These are phyloP conservation scores for Nomada ferruginata DNA, from an alignment of 2,888 invertebrate genomes.

Conservation along the genomic window DNA sequence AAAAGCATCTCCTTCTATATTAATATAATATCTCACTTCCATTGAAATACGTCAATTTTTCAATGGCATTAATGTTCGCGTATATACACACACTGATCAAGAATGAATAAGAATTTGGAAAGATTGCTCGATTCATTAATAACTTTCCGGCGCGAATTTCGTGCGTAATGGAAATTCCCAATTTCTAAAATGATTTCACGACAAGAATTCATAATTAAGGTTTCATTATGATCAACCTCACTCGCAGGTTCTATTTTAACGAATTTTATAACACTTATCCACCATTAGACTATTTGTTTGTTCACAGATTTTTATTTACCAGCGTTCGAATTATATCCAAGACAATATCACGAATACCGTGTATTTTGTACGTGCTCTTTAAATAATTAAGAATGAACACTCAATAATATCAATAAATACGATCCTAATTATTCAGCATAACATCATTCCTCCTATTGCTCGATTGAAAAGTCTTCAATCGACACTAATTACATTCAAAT, in stretches of 20 bases:
- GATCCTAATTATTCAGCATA: neutral
- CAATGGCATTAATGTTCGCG: no score
- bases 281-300: neutral
- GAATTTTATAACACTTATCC: neutral
- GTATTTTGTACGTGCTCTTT: conserved; percentile 5
- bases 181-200: neutral
- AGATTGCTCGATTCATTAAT: no score
- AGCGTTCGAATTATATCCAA: neutral
- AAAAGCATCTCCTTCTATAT: no score
- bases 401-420: neutral
- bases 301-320: conserved; percentile 10
- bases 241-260: conserved; percentile 12
- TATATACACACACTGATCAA: no score
- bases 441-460: neutral
- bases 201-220: conserved; percentile 2
- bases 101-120: no score
- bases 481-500: neutral
- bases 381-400: neutral
- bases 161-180: no score
- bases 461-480: neutral
- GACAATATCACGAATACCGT: conserved; percentile 14
- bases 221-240: conserved; percentile 10
- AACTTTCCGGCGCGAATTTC: no score
- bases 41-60: no score
- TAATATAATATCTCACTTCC: no score